Base-by-base conservation (phyloP, 1,140 invertebrate species). In the Stenopsyche tienmushanensis region DNA sequence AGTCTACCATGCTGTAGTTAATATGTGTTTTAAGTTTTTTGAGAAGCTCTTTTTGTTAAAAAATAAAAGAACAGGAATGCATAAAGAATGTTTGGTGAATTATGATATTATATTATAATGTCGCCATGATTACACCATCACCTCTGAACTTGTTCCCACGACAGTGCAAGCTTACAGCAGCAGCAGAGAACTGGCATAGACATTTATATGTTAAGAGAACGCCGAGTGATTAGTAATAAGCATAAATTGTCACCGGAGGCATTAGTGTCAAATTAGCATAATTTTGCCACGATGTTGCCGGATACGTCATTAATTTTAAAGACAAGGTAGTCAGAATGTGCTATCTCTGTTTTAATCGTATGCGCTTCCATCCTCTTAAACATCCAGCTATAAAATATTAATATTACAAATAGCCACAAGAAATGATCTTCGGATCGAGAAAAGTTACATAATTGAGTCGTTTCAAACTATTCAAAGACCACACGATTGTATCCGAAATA, bases 241-340 rank as follows among this genome's bases (percentile, higher is more conserved):
- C 60, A 63, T 63, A 63, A 63, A 63, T 63, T 63, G 60, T 63
- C 60, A 23, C 60, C 29, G 17, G 17, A 25, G 47, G 10, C 60
- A 53, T 63, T 53, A 63, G 60, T 49, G 49, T 63, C 60, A 24
- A 24, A 63, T 63, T 63, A 63, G 26, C 60, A 63, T 63, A 63
- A 63, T 63, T 63, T 41, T 18, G 49, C 2, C 26, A 13, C 60
- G n/a, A 41, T 23, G 60, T 63, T 34, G 49, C 60, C 49, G 49
- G 60, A 63, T 63, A 52, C 25, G 49, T 63, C 49, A 49, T 63
- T 23, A 63, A 53, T 53, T 62, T 7, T 18, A 21, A 15, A 18
- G 25, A 45, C 44, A 62, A 62, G 25, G 58, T 62, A 24, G 29
- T 15, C 17, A 13, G 23, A 20, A 18, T 25, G 50, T 5, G 29